Evolutionary conservation across 2,113 vertebrate genomes (phyloP), one percentile per base, ranked within the genome.

Genomic region (Lagenorhynchus albirostris): DNA sequence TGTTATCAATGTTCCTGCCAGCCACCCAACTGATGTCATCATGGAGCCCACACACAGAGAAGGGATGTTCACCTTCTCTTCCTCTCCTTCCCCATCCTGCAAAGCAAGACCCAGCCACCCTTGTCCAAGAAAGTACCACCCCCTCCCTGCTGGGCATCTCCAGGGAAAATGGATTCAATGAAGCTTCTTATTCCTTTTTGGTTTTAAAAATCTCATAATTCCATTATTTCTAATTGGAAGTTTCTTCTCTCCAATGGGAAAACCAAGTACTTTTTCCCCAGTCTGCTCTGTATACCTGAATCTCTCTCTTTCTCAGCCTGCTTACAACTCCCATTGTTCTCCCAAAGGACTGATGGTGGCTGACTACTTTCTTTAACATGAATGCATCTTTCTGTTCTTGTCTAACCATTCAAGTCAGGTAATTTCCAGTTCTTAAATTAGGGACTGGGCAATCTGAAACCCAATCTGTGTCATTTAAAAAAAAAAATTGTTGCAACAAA

Each of bases 161-260:
- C 63, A 77, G 20, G 38, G 29, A 74, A 23, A 81, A 33, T 23
- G 55, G 11, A 79, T 73, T 93, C 95, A 88, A 77, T 36, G 71
- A 88, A 50, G 15, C 21, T 17, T 71, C 47, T 44, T 12, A 41
- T 67, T 87, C 12, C 25, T 88, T 82, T 68, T 67, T 29, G 11
- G 17, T 63, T 96, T 86, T 94, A 83, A 91, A 92, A 92, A 88
- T 89, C 58, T 88, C 81, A 60, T 68, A 58, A 58, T 95, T 73
- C 38, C 55, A 47, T 91, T 88, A 68, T 62, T 90, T 76, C 41
- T 84, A 58, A 76, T 70, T 60, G 50, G 25, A 60, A 33, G 21
- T 70, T 84, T 92, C 62, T 50, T 47, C 23, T 60, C 20, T 23
- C 36, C 36, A 74, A 29, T 50, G 58, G 23, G 36, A 94, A 90